Percentiles rank a stretch among this genome's conserved stretches.
These are phyloP conservation scores for Gavialis gangeticus DNA, from an alignment of 2,113 vertebrate genomes.

Conservation along the genomic window DNA sequence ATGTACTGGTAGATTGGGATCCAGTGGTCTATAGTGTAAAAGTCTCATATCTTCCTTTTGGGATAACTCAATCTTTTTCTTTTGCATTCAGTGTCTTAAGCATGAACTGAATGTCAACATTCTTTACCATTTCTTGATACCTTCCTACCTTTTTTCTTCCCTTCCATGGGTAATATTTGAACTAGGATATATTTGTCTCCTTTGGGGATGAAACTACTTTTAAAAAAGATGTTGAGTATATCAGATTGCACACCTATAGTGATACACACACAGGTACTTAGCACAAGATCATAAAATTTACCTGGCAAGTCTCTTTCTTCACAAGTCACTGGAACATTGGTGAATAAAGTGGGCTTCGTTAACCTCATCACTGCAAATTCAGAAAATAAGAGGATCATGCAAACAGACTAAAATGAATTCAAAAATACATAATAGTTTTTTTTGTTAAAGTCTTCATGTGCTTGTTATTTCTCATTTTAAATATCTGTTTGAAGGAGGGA, in stretches of 20 bases:
- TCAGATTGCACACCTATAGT: background rate
- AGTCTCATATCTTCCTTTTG: background rate
- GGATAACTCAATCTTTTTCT: background rate
- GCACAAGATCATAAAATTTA: slow-evolving; percentile 58
- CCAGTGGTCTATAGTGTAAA: background rate
- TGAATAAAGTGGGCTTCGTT: slow-evolving; percentile 98
- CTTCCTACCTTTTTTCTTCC: background rate
- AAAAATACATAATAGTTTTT: background rate
- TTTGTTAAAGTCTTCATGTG: background rate
- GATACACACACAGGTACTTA: background rate
- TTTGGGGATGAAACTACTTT: background rate
- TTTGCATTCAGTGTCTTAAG: background rate
- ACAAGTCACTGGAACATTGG: slow-evolving; percentile 96
- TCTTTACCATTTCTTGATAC: background rate
- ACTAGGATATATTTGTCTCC: background rate
- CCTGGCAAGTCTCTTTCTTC: slow-evolving; percentile 97
- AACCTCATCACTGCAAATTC: slow-evolving; percentile 93
- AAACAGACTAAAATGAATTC: background rate
- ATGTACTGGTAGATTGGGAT: no score
- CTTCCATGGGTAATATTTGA: background rate
- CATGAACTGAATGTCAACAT: background rate
- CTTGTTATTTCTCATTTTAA: background rate
- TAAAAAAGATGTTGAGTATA: background rate
- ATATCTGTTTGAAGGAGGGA: background rate
- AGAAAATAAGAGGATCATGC: slow-evolving; percentile 20